A percentile compares a stretch with the other conserved stretches of the same genome.
Evolutionary conservation across 2,888 invertebrate species (phyloP).

Genomic region (Fragum sueziense): DNA sequence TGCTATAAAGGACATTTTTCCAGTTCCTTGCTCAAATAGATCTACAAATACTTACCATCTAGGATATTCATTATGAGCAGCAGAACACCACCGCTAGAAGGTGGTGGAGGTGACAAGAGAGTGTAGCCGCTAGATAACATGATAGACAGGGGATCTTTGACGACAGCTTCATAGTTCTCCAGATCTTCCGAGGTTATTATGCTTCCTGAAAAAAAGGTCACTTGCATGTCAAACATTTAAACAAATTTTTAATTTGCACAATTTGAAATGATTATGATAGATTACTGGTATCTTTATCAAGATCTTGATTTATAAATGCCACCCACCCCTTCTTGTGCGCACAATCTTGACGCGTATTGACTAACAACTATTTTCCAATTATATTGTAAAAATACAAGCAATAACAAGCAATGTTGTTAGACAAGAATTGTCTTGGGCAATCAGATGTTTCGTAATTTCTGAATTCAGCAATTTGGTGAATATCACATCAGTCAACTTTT

Average conservation of each 20-base stretch:
- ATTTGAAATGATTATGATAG: not conserved
- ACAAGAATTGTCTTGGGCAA: too few relatives aligned
- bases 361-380: too few relatives aligned
- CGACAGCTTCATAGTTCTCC: conserved; percentile 55
- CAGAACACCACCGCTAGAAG: conserved; percentile 73
- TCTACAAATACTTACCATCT: conserved; percentile 73
- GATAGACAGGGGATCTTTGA: conserved; percentile 60
- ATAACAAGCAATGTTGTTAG: too few relatives aligned
- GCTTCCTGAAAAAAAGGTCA: conserved; percentile 51
- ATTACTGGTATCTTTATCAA: not conserved
- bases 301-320: not conserved
- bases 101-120: conserved; percentile 70
- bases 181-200: conserved; percentile 73
- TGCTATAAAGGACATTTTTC: too few relatives aligned
- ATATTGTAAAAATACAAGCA: too few relatives aligned
- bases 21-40: too few relatives aligned
- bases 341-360: too few relatives aligned
- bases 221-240: not conserved
- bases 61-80: conserved; percentile 75
- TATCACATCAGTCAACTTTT: too few relatives aligned
- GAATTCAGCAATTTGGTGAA: too few relatives aligned
- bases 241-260: not conserved
- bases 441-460: too few relatives aligned
- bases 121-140: conserved; percentile 52
- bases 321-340: not conserved